These are phyloP conservation scores for Alcis repandata DNA, from an alignment of 2,888 invertebrate species.

Conservation along the genomic window DNA sequence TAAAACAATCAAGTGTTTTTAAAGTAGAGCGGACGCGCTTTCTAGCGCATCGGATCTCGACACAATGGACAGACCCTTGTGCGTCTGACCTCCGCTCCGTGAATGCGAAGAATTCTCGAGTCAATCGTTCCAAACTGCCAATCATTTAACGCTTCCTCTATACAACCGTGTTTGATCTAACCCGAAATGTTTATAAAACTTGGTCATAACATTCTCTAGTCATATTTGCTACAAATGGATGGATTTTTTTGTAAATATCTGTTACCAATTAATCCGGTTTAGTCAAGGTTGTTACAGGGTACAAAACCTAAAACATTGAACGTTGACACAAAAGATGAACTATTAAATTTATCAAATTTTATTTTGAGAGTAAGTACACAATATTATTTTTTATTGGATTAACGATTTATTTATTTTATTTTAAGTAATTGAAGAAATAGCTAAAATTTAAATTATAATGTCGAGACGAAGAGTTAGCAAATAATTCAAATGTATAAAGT, in stretches of 20 bases:
- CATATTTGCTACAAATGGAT: constrained; percentile 68
- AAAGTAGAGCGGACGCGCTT: constrained; percentile 34
- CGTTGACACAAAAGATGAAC: constrained; percentile 60
- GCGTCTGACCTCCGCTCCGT: constrained; percentile 35
- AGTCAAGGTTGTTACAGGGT: constrained; percentile 77
- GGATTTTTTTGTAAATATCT: constrained; percentile 49
- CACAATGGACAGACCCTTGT: constrained; percentile 32
- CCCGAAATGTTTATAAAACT: constrained; percentile 46
- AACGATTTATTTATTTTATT: background rate
- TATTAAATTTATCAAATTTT: constrained; percentile 43
- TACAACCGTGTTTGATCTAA: constrained; percentile 19
- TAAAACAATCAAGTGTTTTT: constrained; percentile 37
- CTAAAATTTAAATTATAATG: background rate
- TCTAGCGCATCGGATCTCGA: constrained; percentile 31
- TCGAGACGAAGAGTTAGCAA: constrained; percentile 1
- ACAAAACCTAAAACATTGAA: constrained; percentile 55
- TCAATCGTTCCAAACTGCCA: constrained; percentile 20
- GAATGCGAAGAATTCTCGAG: constrained; percentile 17
- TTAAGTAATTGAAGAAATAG: background rate
- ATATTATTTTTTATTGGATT: constrained; percentile 27
- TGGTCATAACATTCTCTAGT: constrained; percentile 73
- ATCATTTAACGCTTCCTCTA: constrained; percentile 18
- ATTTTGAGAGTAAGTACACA: background rate
- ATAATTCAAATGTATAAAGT: constrained; percentile 40
- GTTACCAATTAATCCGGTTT: constrained; percentile 51